These are phyloP conservation scores for Conchocele bisecta DNA, from an alignment of 2,888 invertebrate species.

Conservation along the genomic window DNA sequence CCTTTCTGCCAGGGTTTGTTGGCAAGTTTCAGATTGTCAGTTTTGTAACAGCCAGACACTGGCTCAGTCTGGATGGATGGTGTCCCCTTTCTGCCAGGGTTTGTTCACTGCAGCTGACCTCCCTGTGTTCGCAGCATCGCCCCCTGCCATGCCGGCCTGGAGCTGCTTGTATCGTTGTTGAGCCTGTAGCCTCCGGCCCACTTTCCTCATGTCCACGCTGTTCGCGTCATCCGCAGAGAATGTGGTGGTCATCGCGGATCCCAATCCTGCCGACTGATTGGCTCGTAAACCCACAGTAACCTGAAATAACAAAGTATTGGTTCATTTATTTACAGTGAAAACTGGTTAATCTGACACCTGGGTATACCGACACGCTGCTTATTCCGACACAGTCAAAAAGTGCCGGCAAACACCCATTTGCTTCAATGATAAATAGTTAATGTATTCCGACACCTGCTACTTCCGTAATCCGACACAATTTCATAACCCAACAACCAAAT, in stretches of 20 bases:
- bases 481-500: too few relatives aligned
- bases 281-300: slow-evolving; percentile 65
- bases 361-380: too few relatives aligned
- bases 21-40: neutral
- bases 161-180: slow-evolving; percentile 54
- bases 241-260: slow-evolving; percentile 50
- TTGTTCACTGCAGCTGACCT: neutral
- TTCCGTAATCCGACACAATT: too few relatives aligned
- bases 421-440: too few relatives aligned
- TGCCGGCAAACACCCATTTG: too few relatives aligned
- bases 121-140: neutral
- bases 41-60: too few relatives aligned
- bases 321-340: too few relatives aligned
- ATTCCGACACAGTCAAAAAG: too few relatives aligned
- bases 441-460: too few relatives aligned
- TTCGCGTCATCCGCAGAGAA: slow-evolving; percentile 64
- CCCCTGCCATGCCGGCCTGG: neutral
- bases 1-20: slow-evolving; percentile 38
- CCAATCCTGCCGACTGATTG: slow-evolving; percentile 70
- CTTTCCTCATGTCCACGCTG: slow-evolving; percentile 38
- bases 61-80: too few relatives aligned
- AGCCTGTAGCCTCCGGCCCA: slow-evolving; percentile 50
- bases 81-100: slow-evolving; percentile 42
- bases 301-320: too few relatives aligned
- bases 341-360: too few relatives aligned